These are phyloP conservation scores for Colletes latitarsis DNA, from an alignment of 1,140 invertebrate genomes.

Conservation along the genomic window DNA sequence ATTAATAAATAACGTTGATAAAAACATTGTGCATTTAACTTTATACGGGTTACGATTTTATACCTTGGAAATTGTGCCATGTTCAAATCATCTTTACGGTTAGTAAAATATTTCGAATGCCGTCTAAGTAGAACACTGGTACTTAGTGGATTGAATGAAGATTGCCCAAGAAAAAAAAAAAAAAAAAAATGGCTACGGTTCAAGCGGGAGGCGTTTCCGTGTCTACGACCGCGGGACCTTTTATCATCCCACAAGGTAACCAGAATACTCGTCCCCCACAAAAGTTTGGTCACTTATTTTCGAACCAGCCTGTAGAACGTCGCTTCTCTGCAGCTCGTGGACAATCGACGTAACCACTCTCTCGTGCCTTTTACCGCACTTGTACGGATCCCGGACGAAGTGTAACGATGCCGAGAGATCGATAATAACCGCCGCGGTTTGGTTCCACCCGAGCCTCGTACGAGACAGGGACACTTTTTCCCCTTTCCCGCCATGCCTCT, in stretches of 20 bases:
- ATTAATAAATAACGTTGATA: too few species aligned
- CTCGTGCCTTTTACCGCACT: conserved; percentile 72
- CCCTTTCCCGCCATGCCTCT: conserved; percentile 5
- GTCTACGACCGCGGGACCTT: not conserved
- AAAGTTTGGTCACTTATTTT: conserved; percentile 32
- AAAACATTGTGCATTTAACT: too few species aligned
- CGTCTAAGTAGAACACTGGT: too few species aligned
- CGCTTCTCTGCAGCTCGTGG: conserved; percentile 39
- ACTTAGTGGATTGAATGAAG: too few species aligned
- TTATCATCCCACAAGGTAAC: not conserved
- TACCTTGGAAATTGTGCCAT: too few species aligned
- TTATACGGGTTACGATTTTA: too few species aligned
- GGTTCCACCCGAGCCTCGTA: conserved; percentile 60
- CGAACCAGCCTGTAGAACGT: conserved; percentile 37
- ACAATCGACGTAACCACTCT: conserved; percentile 62
- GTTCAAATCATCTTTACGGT: too few species aligned
- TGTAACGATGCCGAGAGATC: conserved; percentile 64
- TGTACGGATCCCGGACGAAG: conserved; percentile 68
- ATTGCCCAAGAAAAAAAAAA: not conserved
- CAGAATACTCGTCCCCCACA: not conserved
- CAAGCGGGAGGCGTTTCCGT: not conserved
- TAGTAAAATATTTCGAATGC: too few species aligned
- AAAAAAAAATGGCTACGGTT: not conserved
- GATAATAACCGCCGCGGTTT: conserved; percentile 65
- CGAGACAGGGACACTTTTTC: conserved; percentile 59